Conservation (phyloP, 2,113 vertebrate species). For the Grammomys surdaster region DNA sequence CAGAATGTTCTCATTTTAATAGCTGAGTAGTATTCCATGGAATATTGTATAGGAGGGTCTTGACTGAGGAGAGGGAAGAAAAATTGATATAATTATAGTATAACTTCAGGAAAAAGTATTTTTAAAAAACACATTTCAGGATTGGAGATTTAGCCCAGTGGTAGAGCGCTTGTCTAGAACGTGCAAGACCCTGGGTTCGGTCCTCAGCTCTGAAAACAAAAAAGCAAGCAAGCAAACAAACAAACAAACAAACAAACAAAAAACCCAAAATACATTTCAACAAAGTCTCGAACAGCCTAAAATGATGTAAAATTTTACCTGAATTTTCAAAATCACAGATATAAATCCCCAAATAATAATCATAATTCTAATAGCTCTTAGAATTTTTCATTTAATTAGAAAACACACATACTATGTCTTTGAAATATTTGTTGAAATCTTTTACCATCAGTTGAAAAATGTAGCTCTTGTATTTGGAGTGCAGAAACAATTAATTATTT, state of each 20-base stretch:
- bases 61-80: not conserved
- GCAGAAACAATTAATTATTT: not conserved
- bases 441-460: not conserved
- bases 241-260: too few species aligned
- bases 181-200: too few species aligned
- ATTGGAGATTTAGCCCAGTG: too few species aligned
- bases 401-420: not conserved
- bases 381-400: not conserved
- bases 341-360: not conserved
- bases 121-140: not conserved
- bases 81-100: not conserved
- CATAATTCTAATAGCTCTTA: too few species aligned
- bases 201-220: too few species aligned
- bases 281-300: not conserved
- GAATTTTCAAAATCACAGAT: not conserved
- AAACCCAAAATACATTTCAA: not conserved
- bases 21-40: too few species aligned
- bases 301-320: not conserved
- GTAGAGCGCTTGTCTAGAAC: too few species aligned
- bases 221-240: too few species aligned
- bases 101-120: not conserved
- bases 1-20: too few species aligned
- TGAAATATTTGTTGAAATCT: not conserved
- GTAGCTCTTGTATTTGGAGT: not conserved
- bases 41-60: not conserved